Conservation (phyloP, 2,113 vertebrate species). For the Egretta garzetta region DNA sequence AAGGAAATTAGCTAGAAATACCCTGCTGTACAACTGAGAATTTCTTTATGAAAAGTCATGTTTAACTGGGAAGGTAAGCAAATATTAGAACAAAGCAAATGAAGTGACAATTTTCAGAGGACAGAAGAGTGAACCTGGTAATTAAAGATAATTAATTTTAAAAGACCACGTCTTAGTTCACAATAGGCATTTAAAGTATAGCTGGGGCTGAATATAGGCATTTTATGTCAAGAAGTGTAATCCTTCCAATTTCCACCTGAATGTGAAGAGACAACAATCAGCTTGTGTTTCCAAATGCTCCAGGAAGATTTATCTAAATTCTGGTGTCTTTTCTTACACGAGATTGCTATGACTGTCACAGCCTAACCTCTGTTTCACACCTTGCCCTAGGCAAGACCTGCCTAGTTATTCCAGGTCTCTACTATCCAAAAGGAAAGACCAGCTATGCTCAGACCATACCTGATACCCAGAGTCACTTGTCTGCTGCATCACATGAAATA, state of each 20-base stretch:
- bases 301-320: neutral
- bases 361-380: neutral
- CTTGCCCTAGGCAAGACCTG: neutral
- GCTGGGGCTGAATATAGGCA: neutral
- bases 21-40: neutral
- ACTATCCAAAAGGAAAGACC: neutral
- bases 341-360: neutral
- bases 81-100: conserved; percentile 59
- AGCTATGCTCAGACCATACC: neutral
- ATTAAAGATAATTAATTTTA: conserved; percentile 59
- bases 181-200: neutral
- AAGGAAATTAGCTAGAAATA: conserved; percentile 45
- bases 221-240: neutral
- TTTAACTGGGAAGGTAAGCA: conserved; percentile 47
- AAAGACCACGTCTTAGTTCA: neutral
- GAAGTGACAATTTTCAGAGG: conserved; percentile 19
- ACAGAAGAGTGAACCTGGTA: neutral
- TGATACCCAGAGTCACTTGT: neutral
- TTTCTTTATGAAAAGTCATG: neutral
- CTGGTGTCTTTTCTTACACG: neutral
- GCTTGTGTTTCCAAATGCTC: neutral
- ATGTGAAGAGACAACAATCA: neutral
- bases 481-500: neutral
- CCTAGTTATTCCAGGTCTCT: neutral
- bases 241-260: neutral